A percentile compares a stretch with the other conserved stretches of the same genome.
Conservation (phyloP, 1,140 invertebrate genomes). For the Aphis craccivora region DNA sequence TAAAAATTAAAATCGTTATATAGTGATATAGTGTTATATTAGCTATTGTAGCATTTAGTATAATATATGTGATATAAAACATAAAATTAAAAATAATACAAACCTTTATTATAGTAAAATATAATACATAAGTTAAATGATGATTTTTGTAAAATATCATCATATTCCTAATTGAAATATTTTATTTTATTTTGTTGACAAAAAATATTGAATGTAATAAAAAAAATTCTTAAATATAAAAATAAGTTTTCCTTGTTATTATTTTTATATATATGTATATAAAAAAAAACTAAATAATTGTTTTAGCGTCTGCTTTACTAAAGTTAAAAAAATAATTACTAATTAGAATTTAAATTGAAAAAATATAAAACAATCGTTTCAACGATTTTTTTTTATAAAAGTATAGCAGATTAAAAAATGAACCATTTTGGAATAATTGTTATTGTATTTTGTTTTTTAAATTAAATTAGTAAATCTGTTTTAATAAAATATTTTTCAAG, state of each 20-base stretch:
- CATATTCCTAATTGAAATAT: neutral
- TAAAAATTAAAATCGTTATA: too few species aligned
- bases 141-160: neutral
- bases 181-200: neutral
- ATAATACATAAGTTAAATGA: neutral
- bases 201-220: neutral
- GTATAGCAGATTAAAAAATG: constrained; percentile 22
- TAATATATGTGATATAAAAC: too few species aligned
- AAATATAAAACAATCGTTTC: constrained; percentile 33
- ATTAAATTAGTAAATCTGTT: constrained; percentile 37
- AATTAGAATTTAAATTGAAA: constrained; percentile 49
- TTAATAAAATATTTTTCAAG: constrained; percentile 1
- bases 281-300: neutral
- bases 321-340: constrained; percentile 23
- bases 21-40: too few species aligned
- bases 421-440: constrained; percentile 21
- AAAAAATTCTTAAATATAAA: neutral
- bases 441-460: constrained; percentile 31
- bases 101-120: neutral
- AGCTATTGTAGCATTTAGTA: too few species aligned
- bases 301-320: neutral
- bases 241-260: neutral
- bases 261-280: neutral
- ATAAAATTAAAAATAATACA: too few species aligned
- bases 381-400: constrained; percentile 13